A percentile compares a stretch with the other conserved stretches of the same genome.
phyloP scores from a whole-genome alignment of 2,113 vertebrate species.

The Eulemur rufifrons region DNA sequence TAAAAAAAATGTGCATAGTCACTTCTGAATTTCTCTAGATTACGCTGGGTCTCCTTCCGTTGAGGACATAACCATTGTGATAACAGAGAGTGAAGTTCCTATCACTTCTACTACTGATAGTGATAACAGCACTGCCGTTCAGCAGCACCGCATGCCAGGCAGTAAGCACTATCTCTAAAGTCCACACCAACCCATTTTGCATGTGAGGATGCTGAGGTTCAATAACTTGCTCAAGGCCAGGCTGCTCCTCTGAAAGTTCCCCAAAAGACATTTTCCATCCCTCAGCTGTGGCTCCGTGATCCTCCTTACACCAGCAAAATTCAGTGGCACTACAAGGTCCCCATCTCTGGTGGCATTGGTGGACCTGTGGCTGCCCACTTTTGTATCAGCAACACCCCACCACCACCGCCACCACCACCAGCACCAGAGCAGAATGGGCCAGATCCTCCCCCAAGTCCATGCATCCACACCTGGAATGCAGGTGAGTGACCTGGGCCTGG shows the following conservation, averaged over 20 bases:
- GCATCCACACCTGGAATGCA: background rate
- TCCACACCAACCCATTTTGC: background rate
- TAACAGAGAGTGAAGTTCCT: background rate
- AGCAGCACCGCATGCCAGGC: background rate
- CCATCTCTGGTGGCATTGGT: background rate
- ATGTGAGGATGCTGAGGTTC: background rate
- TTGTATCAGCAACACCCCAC: background rate
- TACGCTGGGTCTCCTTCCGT: background rate
- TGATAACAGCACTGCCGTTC: background rate
- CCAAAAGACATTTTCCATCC: background rate
- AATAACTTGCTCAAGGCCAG: background rate
- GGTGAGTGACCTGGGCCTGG: background rate
- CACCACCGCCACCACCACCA: too few species aligned
- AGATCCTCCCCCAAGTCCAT: background rate
- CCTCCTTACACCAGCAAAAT: background rate
- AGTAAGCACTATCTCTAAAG: background rate
- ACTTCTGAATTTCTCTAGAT: background rate
- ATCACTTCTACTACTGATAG: background rate
- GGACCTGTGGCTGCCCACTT: background rate
- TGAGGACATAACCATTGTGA: accelerated
- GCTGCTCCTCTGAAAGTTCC: background rate
- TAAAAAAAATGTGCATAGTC: background rate
- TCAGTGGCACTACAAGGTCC: background rate
- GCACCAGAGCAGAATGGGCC: background rate
- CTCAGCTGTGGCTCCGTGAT: background rate